phyloP scores from a whole-genome alignment of 2,888 invertebrate species.

The Anoncus sp. region DNA sequence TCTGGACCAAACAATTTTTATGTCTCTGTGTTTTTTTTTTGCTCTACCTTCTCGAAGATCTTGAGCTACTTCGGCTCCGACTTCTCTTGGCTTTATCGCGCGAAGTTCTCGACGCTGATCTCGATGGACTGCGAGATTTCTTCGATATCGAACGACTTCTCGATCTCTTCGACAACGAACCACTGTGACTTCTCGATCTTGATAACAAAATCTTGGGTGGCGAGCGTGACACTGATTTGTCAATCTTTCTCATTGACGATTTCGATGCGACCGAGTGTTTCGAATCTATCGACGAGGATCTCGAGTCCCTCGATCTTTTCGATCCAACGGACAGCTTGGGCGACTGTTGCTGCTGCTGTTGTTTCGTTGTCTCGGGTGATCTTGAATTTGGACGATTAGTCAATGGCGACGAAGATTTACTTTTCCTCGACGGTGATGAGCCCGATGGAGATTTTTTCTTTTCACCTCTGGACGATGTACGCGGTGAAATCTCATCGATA shows the following conservation, averaged over 20 bases:
- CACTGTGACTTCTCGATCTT: constrained; percentile 70
- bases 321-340: constrained; percentile 61
- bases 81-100: constrained; percentile 74
- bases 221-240: constrained; percentile 71
- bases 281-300: constrained; percentile 73
- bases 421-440: constrained; percentile 63
- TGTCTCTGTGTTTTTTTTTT: background rate
- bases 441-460: constrained; percentile 68
- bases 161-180: constrained; percentile 69
- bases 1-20: background rate
- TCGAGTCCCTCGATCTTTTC: constrained; percentile 70
- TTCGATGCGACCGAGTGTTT: constrained; percentile 67
- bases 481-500: constrained; percentile 55
- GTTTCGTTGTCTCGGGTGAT: constrained; percentile 65
- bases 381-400: constrained; percentile 56
- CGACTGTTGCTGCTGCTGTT: constrained; percentile 47
- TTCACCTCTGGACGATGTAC: constrained; percentile 66
- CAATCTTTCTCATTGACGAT: constrained; percentile 64
- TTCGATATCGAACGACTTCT: constrained; percentile 75
- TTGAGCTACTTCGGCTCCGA: constrained; percentile 76
- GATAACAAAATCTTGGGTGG: constrained; percentile 66
- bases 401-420: constrained; percentile 70
- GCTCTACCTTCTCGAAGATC: constrained; percentile 76
- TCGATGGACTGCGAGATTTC: constrained; percentile 71
- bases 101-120: constrained; percentile 74